phyloP scores from a whole-genome alignment of 2,113 vertebrate genomes.

The Nanger granti region DNA sequence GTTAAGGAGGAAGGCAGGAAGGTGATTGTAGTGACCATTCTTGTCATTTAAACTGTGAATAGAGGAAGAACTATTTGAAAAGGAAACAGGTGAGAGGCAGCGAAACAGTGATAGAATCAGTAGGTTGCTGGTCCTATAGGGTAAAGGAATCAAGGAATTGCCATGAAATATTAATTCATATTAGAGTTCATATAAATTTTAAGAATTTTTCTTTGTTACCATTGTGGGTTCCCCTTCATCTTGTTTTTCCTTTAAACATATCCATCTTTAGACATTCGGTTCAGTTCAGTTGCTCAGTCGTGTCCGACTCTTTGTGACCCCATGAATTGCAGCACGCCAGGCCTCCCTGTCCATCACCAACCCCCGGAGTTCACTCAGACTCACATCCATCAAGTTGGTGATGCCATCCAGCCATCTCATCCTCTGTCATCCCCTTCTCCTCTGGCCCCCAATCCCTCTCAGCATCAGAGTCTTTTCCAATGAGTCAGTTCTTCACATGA shows the following conservation, averaged over 20 bases:
- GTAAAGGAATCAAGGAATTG: background rate
- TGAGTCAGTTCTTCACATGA: too few species aligned
- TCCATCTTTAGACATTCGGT: background rate
- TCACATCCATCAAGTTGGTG: too few species aligned
- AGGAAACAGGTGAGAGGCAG: background rate
- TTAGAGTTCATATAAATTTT: background rate
- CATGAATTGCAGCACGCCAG: too few species aligned
- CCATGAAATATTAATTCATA: background rate
- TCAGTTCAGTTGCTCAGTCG: too few species aligned
- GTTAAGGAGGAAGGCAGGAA: background rate
- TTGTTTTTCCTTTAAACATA: background rate
- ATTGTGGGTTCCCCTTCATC: background rate
- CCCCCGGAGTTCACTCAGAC: too few species aligned
- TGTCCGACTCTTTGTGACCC: too few species aligned
- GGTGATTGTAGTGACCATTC: background rate
- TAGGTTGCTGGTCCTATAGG: background rate
- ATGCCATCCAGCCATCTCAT: too few species aligned
- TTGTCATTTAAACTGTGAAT: background rate
- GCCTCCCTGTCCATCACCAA: too few species aligned
- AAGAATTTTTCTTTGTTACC: background rate
- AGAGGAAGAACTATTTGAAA: background rate
- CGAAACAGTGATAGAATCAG: background rate
- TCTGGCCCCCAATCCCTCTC: too few species aligned
- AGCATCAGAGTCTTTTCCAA: too few species aligned
- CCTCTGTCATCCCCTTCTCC: too few species aligned